These are phyloP conservation scores for Lampris megalopsis DNA, from an alignment of 2,113 vertebrate species.

Conservation along the genomic window DNA sequence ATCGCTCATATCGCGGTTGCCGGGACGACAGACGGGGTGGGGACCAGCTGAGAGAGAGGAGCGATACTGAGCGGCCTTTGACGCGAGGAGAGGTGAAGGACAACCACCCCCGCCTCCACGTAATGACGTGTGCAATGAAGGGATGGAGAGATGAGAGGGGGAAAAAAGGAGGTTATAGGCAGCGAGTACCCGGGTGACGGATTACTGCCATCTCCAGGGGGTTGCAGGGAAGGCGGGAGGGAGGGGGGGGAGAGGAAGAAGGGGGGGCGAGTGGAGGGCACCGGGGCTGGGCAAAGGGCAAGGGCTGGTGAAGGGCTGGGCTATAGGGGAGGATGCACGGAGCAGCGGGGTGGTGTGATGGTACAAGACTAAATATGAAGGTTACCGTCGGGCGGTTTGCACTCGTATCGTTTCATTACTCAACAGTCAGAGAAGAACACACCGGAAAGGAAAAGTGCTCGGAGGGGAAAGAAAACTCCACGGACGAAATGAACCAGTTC, in stretches of 20 bases:
- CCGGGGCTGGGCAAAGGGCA: slow-evolving; percentile 9
- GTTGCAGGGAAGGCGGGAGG: neutral
- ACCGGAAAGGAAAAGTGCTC: no score
- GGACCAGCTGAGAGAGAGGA: slow-evolving; percentile 17
- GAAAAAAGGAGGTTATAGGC: slow-evolving; percentile 21
- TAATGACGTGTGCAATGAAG: slow-evolving; percentile 19
- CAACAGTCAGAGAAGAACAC: no score
- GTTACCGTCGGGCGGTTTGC: no score
- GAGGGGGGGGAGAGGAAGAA: slow-evolving; percentile 14
- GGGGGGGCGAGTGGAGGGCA: slow-evolving; percentile 34
- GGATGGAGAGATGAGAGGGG: neutral
- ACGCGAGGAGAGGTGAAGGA: slow-evolving; percentile 48
- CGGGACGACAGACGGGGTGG: slow-evolving; percentile 22
- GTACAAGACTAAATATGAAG: no score
- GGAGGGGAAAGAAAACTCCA: no score
- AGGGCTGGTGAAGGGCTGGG: no score
- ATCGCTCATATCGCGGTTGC: slow-evolving; percentile 14
- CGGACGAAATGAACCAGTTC: no score
- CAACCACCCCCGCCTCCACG: slow-evolving; percentile 15
- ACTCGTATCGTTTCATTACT: no score
- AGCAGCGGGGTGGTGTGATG: no score
- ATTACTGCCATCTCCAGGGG: slow-evolving; percentile 51
- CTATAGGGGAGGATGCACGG: no score
- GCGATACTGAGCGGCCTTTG: neutral
- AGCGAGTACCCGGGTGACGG: slow-evolving; percentile 21